These are phyloP conservation scores for Drosophila maculinotata DNA, from an alignment of 2,888 invertebrate species.

Conservation along the genomic window DNA sequence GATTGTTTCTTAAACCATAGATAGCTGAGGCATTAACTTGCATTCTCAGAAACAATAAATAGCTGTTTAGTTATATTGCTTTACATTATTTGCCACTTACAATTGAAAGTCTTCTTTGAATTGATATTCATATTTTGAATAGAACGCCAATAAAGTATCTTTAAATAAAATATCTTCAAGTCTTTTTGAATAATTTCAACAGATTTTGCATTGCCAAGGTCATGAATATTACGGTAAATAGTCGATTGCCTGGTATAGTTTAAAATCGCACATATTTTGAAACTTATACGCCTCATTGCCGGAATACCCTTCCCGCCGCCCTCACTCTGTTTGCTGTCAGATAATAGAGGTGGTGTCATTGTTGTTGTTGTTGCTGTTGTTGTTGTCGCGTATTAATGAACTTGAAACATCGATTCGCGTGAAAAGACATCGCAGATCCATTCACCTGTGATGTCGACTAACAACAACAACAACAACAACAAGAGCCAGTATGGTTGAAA, in stretches of 20 bases:
- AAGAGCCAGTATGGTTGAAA: constrained; percentile 3
- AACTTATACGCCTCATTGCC: constrained; percentile 42
- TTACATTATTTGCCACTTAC: no score
- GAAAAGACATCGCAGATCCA: constrained; percentile 37
- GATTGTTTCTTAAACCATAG: not conserved
- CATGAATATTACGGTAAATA: constrained; percentile 4
- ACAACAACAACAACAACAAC: constrained; percentile 7
- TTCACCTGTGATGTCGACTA: constrained; percentile 43
- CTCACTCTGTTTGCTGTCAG: constrained; percentile 1
- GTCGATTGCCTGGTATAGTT: not conserved
- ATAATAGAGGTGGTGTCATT: constrained; percentile 5
- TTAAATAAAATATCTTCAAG: not conserved
- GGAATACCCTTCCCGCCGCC: not conserved
- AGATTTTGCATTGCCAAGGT: not conserved
- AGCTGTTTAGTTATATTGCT: no score
- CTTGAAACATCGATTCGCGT: constrained; percentile 42
- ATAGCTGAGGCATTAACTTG: no score
- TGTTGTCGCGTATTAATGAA: constrained; percentile 50
- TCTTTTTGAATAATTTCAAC: not conserved
- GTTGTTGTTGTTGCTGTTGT: constrained; percentile 15
- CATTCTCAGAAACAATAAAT: no score
- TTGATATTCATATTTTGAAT: no score
- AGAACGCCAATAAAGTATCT: not conserved
- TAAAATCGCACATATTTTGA: constrained; percentile 16
- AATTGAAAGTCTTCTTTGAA: no score